Base-by-base conservation (phyloP, 2,888 invertebrate genomes). In the Oeneis ivallda region DNA sequence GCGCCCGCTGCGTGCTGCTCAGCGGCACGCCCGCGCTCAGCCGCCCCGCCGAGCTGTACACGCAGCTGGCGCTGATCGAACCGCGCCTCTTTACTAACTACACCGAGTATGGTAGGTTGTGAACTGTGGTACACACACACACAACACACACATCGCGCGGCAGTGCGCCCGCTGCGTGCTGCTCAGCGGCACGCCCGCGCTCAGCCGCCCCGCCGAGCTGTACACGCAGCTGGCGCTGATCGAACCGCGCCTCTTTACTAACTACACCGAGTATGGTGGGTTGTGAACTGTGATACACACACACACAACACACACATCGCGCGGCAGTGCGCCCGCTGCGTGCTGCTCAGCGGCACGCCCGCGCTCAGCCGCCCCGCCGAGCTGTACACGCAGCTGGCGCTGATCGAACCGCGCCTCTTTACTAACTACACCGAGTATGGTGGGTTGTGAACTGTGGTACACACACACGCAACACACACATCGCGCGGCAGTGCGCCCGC, bases 11-110 rank as follows among this genome's bases (percentile, higher is more conserved):
- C 0, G 88, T 99, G 50, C 87, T 99, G 43, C 91, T 99, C 13
- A 97, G 97, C 74, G 99, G 99, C 10, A 99, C 99, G 0, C 99
- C 99, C 0, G 98, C 98, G 0, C 89, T 99, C 15, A 98, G 98
- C 0, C 93, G 98, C 3, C 99, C 99, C 0, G 92, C 94, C 0
- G 99, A 99, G 84, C 91, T 99, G 0, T 98, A 94, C 86, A 94
- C 96, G 0, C 99, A 99, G 83, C 92, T 99, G 8, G 90, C 93
- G 47, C 92, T 97, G 63, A 92, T 99, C 10, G 94, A 95, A 76
- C 93, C 94, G 0, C 91, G 92, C 49, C 93, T 96, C 72, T 95
- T 96, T 79, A 86, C 92, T 67, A 93, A 83, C 45, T 94, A 93
- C 79, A 93, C 89, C 9, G 94, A 94, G 37, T 95, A 92, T 70